phyloP scores from a whole-genome alignment of 2,113 vertebrate genomes.

The Hoplias malabaricus region DNA sequence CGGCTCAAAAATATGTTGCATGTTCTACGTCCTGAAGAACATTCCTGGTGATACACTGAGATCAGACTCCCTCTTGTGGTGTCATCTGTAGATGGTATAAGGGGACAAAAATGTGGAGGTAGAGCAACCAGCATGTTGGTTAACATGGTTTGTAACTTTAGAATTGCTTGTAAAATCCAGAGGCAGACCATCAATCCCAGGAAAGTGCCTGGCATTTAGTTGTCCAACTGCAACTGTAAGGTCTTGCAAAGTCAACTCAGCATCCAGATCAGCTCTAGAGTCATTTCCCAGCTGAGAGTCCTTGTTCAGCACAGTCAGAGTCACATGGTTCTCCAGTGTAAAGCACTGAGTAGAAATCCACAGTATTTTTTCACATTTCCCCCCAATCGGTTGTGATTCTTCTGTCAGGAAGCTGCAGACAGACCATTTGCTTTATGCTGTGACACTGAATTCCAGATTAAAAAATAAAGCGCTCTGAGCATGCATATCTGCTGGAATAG shows the following conservation, averaged over 20 bases:
- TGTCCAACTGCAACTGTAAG: no score
- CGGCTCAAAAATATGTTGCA: no score
- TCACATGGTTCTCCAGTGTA: not conserved
- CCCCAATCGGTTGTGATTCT: not conserved
- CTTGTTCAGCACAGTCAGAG: not conserved
- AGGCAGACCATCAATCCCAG: no score
- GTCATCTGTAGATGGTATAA: no score
- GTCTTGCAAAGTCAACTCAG: not conserved
- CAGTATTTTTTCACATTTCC: not conserved
- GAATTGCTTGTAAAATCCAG: no score
- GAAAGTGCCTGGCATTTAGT: not conserved
- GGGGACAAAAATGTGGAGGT: no score
- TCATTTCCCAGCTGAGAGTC: not conserved
- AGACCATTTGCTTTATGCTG: not conserved
- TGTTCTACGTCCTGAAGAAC: no score
- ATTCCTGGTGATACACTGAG: no score
- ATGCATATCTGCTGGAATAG: not conserved
- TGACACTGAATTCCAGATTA: not conserved
- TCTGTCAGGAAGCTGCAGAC: not conserved
- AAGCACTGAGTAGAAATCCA: not conserved
- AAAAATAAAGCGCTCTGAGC: not conserved
- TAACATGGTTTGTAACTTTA: no score
- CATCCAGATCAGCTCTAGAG: not conserved
- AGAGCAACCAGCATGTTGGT: no score
- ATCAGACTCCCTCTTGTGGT: no score